A percentile compares a stretch with the other conserved stretches of the same genome.
Evolutionary conservation across 2,113 vertebrate species (phyloP).

Genomic region (Cebus imitator): DNA sequence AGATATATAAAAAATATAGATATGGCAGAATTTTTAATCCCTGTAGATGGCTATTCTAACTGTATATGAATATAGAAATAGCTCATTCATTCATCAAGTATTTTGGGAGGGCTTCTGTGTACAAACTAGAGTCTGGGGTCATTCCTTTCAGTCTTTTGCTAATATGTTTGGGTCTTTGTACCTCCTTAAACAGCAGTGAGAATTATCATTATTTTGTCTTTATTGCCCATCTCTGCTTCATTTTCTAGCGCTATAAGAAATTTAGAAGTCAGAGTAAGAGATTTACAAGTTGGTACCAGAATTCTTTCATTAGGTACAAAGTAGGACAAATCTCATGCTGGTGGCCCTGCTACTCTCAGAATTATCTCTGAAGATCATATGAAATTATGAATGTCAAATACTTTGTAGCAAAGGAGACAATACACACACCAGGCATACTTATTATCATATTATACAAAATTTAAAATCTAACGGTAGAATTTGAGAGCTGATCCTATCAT

Average conservation of each 20-base stretch:
- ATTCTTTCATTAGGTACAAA: not conserved
- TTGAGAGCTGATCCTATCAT: not conserved
- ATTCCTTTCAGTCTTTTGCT: not conserved
- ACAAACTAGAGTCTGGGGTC: not conserved
- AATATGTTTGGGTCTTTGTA: not conserved
- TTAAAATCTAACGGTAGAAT: not conserved
- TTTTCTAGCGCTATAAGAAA: not conserved
- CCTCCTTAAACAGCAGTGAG: not conserved
- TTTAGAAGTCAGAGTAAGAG: not conserved
- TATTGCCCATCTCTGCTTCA: not conserved
- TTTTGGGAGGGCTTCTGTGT: not conserved
- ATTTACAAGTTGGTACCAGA: not conserved
- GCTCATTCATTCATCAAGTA: not conserved
- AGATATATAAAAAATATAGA: not conserved
- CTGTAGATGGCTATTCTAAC: not conserved
- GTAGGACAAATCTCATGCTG: not conserved
- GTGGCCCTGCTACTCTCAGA: not conserved
- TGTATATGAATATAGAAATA: not conserved
- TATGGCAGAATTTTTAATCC: not conserved
- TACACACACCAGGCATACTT: not conserved
- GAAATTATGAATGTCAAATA: not conserved
- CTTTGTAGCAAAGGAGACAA: not conserved
- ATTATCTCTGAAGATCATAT: not conserved
- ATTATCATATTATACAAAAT: not conserved
- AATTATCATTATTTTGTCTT: constrained; percentile 3